Percentiles rank a stretch among this genome's conserved stretches.
Conservation (phyloP, 2,113 vertebrate species). For the Gorsachius goisagi region DNA sequence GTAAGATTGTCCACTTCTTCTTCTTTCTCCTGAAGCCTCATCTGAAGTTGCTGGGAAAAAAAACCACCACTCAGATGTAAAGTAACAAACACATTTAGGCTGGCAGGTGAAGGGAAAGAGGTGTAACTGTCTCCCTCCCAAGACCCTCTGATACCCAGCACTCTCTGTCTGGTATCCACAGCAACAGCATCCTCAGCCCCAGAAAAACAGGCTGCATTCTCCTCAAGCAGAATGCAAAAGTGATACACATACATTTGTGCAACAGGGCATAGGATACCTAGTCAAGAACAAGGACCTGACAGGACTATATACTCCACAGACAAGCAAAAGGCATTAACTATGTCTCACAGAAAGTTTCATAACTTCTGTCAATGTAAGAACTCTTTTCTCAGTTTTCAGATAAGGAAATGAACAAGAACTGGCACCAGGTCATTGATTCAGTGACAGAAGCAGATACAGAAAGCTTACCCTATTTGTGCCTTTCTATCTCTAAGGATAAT, state of each 20-base stretch:
- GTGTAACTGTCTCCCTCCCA: not conserved
- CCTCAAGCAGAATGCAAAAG: not conserved
- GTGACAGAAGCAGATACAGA: not conserved
- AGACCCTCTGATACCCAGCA: not conserved
- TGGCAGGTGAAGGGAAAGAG: not conserved
- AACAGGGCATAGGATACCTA: not conserved
- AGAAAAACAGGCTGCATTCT: not conserved
- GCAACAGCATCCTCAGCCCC: not conserved
- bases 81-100: not conserved
- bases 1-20: slow-evolving; percentile 78
- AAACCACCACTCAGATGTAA: not conserved
- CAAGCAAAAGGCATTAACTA: not conserved
- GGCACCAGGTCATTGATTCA: not conserved
- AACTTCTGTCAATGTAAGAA: not conserved
- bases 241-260: not conserved
- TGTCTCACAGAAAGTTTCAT: not conserved
- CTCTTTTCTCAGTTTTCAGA: not conserved
- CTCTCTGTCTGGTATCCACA: not conserved
- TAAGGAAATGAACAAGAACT: not conserved
- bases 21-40: slow-evolving; percentile 85
- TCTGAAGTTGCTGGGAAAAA: slow-evolving; percentile 78
- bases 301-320: not conserved
- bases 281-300: not conserved
- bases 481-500: not conserved
- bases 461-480: not conserved